Base-by-base conservation (phyloP, 2,113 vertebrate species). In the Nycticorax nycticorax region DNA sequence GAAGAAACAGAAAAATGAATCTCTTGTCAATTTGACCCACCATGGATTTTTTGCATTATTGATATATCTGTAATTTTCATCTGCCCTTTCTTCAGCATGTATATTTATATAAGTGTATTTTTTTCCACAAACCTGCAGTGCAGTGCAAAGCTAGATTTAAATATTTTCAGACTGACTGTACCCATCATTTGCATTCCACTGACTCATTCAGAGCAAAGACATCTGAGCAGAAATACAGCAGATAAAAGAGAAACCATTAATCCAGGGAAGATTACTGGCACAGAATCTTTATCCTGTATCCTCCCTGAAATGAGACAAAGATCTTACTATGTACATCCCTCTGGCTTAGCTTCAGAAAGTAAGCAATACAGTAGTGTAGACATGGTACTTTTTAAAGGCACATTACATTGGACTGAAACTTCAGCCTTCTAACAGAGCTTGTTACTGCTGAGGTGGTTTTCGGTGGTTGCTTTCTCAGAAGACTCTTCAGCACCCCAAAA, bases 241-340 rank as follows among this genome's bases (percentile, higher is more conserved):
- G 99, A 99, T 99, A 99, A 99, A 99, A 99, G 99, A 99, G 99
- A 99, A 99, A 99, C 99, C 98, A 99, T 99, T 99, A 99, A 99
- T 99, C 99, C 99, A 98, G 98, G 98, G 97, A 99, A 99, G 99
- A 99, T 99, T 99, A 99, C 99, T 99, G 99, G 98, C 98, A 98
- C 98, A 98, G 99, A 99, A 99, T 99, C 99, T 99, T 99, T 99
- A 99, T 99, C 99, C 99, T 98, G 97, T 98, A 98, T 98, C 97
- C 98, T 98, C 98, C 97, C 98, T 98, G 97, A 98, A 98, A 97
- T 97, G 98, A 98, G 98, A 98, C 98, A 98, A 98, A 98, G 98
- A 98, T 98, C 98, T 98, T 98, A 98, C 98, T 98, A 95, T 98
- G 98, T 97, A 98, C 98, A 98, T 98, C 97, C 98, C 98, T 97